Percentiles rank a stretch among this genome's conserved stretches.
phyloP scores from a whole-genome alignment of 2,888 invertebrate genomes.

The Philopedon plagiatum region DNA sequence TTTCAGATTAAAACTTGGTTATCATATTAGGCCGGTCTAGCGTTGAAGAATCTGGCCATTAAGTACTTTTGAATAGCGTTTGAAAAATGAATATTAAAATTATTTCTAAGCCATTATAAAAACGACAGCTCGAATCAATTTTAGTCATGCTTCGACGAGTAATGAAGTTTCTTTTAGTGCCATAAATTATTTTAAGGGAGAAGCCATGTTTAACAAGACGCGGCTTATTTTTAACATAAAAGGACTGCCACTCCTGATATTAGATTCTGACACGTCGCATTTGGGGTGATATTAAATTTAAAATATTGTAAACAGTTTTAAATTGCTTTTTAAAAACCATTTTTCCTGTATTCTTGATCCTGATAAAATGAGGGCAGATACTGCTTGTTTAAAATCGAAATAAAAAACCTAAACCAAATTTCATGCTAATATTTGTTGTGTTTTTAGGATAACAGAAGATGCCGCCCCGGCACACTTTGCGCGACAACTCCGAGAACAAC shows the following conservation, averaged over 20 bases:
- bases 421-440: too few relatives aligned
- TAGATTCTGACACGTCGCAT: not conserved
- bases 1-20: too few relatives aligned
- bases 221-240: not conserved
- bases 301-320: not conserved
- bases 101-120: not conserved
- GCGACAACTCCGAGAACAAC: too few relatives aligned
- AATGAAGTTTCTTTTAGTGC: not conserved
- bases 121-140: not conserved
- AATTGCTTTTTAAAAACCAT: not conserved
- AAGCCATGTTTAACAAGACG: conserved; percentile 1
- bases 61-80: too few relatives aligned
- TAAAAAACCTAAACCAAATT: not conserved
- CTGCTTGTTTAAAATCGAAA: not conserved
- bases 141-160: not conserved
- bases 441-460: too few relatives aligned
- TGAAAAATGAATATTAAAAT: not conserved
- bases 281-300: not conserved
- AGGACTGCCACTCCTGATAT: not conserved
- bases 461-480: too few relatives aligned
- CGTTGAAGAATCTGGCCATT: too few relatives aligned
- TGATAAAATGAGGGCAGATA: not conserved
- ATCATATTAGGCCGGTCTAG: too few relatives aligned
- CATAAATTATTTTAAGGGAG: not conserved
- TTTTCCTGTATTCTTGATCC: not conserved